phyloP scores from a whole-genome alignment of 1,140 invertebrate genomes.

The Atopsyche davidsoni region DNA sequence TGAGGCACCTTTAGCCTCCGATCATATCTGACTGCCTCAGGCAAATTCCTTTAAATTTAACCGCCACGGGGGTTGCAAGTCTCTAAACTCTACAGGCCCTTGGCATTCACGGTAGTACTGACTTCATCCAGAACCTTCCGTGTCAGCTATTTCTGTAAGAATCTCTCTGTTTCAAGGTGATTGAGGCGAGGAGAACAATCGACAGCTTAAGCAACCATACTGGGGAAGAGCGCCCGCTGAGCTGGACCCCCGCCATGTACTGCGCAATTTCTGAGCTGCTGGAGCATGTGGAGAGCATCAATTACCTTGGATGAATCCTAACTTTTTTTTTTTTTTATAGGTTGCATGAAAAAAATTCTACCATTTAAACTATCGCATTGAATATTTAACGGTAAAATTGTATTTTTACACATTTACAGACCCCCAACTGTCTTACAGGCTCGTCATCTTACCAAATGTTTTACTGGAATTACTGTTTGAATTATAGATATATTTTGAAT shows the following conservation, averaged over 20 bases:
- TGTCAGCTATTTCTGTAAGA: not conserved
- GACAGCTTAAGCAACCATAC: conserved; percentile 9
- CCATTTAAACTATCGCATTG: not conserved
- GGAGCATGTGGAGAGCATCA: conserved; percentile 18
- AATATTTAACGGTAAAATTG: not conserved
- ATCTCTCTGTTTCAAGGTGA: conserved; percentile 9
- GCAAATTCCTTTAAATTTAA: too few species aligned
- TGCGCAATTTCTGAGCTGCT: conserved; percentile 12
- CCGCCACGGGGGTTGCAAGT: too few species aligned
- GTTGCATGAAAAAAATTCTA: not conserved
- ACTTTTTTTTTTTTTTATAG: not conserved
- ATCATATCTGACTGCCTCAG: too few species aligned
- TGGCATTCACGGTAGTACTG: too few species aligned
- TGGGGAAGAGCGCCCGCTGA: not conserved
- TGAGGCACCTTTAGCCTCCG: too few species aligned
- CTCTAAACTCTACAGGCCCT: too few species aligned
- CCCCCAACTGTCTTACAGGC: not conserved
- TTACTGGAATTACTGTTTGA: too few species aligned
- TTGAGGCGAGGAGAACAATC: conserved; percentile 17
- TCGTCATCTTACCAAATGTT: too few species aligned
- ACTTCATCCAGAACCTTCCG: too few species aligned
- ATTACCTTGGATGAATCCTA: conserved; percentile 7
- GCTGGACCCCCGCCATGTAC: not conserved
- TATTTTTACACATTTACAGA: not conserved
- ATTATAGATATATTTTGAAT: too few species aligned